These are phyloP conservation scores for Tricholauxania praeusta DNA, from an alignment of 2,888 invertebrate species.

Conservation along the genomic window DNA sequence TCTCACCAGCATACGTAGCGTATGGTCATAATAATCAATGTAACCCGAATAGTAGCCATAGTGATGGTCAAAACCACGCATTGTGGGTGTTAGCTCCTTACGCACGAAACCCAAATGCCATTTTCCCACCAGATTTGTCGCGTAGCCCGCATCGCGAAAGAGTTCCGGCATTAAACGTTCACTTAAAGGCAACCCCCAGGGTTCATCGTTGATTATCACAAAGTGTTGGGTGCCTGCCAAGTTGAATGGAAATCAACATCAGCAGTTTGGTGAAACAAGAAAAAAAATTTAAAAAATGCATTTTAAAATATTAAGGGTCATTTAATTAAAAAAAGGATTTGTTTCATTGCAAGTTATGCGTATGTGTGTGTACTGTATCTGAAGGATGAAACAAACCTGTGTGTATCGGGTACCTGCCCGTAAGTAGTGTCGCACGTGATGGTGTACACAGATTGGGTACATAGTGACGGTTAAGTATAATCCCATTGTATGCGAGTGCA, in stretches of 20 bases:
- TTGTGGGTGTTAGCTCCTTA: constrained; percentile 73
- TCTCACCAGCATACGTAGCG: constrained; percentile 68
- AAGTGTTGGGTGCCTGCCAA: constrained; percentile 78
- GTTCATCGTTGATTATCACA: constrained; percentile 77
- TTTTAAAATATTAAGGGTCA: not conserved
- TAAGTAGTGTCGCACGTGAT: constrained; percentile 83
- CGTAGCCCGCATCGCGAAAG: constrained; percentile 80
- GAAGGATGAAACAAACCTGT: constrained; percentile 69
- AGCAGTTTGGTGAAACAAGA: not conserved
- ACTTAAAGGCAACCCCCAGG: constrained; percentile 77
- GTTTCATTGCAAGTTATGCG: too few species aligned
- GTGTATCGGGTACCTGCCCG: constrained; percentile 90
- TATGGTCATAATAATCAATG: constrained; percentile 84
- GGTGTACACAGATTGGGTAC: constrained; percentile 89
- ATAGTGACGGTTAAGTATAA: constrained; percentile 85
- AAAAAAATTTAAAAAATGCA: constrained; percentile 1
- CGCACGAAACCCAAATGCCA: constrained; percentile 90
- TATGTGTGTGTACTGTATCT: not conserved
- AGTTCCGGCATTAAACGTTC: constrained; percentile 80
- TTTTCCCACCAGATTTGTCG: constrained; percentile 88
- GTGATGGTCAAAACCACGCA: constrained; percentile 84
- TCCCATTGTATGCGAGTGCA: constrained; percentile 85
- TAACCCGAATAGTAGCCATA: constrained; percentile 89
- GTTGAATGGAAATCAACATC: not conserved
- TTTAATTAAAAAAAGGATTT: constrained; percentile 20